A percentile compares a stretch with the other conserved stretches of the same genome.
Evolutionary conservation across 2,113 vertebrate genomes (phyloP).

Genomic region (Sciurus niger): DNA sequence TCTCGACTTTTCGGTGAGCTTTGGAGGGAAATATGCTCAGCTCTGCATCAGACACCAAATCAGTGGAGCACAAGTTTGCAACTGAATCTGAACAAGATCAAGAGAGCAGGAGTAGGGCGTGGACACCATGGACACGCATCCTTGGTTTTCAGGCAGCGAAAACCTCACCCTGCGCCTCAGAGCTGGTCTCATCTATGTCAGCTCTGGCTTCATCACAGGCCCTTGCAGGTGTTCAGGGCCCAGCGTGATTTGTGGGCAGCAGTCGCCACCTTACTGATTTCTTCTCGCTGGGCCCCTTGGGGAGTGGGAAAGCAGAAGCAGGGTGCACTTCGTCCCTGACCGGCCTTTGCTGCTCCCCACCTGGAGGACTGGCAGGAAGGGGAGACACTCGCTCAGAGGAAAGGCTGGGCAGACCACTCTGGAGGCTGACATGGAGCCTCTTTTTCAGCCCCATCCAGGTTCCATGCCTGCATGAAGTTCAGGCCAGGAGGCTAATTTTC

Average conservation of each 20-base stretch:
- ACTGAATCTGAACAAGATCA: neutral
- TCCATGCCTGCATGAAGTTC: neutral
- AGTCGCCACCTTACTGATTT: neutral
- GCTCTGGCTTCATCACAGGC: neutral
- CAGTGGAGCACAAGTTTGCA: neutral
- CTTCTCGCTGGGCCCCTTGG: neutral
- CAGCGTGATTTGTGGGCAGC: neutral
- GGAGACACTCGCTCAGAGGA: neutral
- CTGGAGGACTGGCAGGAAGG: neutral
- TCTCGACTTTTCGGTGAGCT: neutral
- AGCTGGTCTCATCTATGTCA: accelerated
- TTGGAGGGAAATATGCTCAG: neutral
- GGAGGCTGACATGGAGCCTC: neutral
- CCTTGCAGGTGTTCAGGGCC: neutral
- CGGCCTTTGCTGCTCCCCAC: neutral
- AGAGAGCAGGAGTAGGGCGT: neutral
- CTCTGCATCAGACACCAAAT: neutral
- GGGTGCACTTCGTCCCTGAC: neutral
- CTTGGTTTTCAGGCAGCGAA: neutral
- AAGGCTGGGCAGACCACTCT: accelerated
- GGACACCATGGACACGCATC: accelerated
- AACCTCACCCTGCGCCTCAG: neutral
- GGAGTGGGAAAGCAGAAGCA: neutral
- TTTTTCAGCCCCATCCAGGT: neutral
- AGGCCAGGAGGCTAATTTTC: neutral